Percentiles rank a stretch among this genome's conserved stretches.
Conservation (phyloP, 2,888 invertebrate species). For the Amiota mariae region DNA sequence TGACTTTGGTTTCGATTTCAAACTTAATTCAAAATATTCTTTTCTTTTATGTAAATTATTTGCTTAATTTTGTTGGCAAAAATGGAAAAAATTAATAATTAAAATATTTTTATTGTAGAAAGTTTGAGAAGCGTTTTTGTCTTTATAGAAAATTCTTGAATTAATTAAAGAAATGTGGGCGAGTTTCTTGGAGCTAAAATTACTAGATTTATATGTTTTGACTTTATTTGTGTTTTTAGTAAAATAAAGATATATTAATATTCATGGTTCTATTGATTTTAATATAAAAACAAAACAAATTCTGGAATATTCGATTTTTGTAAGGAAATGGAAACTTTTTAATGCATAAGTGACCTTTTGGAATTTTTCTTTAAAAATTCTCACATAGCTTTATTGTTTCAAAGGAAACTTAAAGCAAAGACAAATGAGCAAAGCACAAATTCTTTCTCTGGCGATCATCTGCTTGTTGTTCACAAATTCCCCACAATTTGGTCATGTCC, state of each 20-base stretch:
- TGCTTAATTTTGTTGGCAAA: neutral
- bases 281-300: no score
- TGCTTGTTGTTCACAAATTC: no score
- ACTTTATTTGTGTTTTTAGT: neutral
- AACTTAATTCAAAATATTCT: slow-evolving; percentile 18
- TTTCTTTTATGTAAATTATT: slow-evolving; percentile 22
- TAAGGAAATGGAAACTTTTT: no score
- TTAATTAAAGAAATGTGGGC: neutral
- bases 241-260: neutral
- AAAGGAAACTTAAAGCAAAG: no score
- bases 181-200: neutral
- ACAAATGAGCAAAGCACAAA: no score
- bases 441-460: no score
- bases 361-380: no score
- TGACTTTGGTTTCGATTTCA: slow-evolving; percentile 43
- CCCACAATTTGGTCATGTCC: no score
- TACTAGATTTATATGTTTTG: neutral
- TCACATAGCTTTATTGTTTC: no score
- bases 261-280: neutral
- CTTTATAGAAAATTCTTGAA: slow-evolving; percentile 3
- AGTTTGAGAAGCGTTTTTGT: neutral
- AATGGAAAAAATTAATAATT: no score
- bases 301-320: no score
- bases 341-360: no score
- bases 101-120: neutral